Evolutionary conservation across 2,888 invertebrate genomes (phyloP).

Genomic region (Coelogynopora nodosa): DNA sequence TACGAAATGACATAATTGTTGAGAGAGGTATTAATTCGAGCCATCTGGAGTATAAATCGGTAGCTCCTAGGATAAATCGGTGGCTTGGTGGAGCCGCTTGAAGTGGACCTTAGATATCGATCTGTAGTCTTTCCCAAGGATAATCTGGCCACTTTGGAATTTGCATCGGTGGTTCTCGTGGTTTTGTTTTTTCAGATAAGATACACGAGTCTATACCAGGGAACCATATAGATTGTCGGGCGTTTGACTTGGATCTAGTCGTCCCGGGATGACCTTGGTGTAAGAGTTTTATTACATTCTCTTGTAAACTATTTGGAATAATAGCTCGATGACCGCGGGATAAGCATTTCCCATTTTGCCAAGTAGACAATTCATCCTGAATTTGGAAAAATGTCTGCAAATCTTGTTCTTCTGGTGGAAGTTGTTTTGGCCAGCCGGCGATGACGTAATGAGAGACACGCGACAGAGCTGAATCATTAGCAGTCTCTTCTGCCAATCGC

Average conservation of each 20-base stretch:
- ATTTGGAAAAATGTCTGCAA: neutral
- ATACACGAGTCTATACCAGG: neutral
- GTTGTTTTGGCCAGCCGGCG: neutral
- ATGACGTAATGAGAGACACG: neutral
- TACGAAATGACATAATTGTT: neutral
- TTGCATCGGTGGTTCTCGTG: neutral
- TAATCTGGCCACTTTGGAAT: neutral
- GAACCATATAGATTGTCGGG: neutral
- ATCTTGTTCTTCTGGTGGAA: neutral
- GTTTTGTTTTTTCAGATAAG: neutral
- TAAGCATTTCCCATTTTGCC: neutral
- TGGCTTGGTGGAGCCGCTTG: neutral
- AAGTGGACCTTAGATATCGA: too few species aligned
- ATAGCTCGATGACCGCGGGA: neutral
- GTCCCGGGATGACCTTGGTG: neutral
- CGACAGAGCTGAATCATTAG: neutral
- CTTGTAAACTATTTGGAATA: neutral
- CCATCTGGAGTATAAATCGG: neutral
- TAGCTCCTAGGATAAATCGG: neutral
- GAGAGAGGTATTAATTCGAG: neutral
- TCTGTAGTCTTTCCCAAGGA: too few species aligned
- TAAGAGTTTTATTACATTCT: neutral
- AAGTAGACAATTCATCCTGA: neutral
- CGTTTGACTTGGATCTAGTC: neutral
- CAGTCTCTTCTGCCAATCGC: neutral